These are phyloP conservation scores for Panopea generosa DNA, from an alignment of 2,888 invertebrate genomes.

Conservation along the genomic window DNA sequence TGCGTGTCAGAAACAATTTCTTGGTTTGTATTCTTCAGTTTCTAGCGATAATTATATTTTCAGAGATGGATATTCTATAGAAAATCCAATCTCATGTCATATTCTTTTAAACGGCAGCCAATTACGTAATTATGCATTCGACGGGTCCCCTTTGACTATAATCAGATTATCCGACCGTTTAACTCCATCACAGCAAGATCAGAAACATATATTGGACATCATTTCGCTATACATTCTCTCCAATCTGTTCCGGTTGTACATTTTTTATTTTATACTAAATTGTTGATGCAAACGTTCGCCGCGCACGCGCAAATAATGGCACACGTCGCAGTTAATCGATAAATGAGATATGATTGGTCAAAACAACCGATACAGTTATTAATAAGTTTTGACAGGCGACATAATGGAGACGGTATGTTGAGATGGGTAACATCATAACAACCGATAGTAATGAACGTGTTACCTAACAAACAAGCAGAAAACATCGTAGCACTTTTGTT, in stretches of 20 bases:
- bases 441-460: slow-evolving; percentile 37
- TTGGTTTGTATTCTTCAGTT: slow-evolving; percentile 1
- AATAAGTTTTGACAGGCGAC: slow-evolving; percentile 40
- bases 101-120: no score
- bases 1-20: slow-evolving; percentile 25
- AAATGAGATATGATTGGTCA: slow-evolving; percentile 33
- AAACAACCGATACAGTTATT: slow-evolving; percentile 20
- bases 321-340: slow-evolving; percentile 29
- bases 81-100: neutral
- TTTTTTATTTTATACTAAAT: neutral
- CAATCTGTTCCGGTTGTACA: slow-evolving; percentile 10
- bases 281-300: neutral
- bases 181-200: no score
- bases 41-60: slow-evolving; percentile 39
- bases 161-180: no score
- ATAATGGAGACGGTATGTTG: slow-evolving; percentile 11
- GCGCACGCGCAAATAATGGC: slow-evolving; percentile 22
- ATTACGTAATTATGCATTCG: no score
- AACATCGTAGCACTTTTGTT: slow-evolving; percentile 46
- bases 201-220: neutral
- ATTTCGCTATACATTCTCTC: neutral
- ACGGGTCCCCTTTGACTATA: no score
- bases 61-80: slow-evolving; percentile 44
- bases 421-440: slow-evolving; percentile 36
- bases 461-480: slow-evolving; percentile 27